phyloP scores from a whole-genome alignment of 2,797 vertebrate species.

The Buceros bicornis region DNA sequence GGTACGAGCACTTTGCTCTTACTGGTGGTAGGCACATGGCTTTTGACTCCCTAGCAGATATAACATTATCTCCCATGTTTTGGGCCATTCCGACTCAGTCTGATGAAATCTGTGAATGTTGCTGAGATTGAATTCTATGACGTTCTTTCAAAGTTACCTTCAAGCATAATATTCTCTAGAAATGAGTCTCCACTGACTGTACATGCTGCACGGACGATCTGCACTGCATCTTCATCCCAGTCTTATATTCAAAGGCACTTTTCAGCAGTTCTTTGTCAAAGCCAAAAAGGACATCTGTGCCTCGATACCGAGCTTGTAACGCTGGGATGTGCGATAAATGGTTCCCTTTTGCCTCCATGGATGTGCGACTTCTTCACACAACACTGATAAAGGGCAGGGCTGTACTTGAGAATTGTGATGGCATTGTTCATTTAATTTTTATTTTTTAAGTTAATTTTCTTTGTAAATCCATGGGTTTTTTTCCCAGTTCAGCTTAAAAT shows the following conservation, averaged over 20 bases:
- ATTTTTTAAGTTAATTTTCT: background rate
- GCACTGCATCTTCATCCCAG: constrained; percentile 21
- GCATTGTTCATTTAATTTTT: background rate
- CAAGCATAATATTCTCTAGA: constrained; percentile 2
- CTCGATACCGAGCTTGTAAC: constrained; percentile 40
- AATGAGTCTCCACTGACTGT: background rate
- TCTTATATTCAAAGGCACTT: constrained; percentile 56
- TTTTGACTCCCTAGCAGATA: background rate
- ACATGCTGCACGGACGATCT: background rate
- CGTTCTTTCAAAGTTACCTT: constrained; percentile 57
- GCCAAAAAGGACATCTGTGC: background rate
- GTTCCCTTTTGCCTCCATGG: background rate
- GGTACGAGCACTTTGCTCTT: background rate
- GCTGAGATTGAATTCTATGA: background rate
- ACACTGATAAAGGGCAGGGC: background rate
- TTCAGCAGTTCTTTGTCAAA: constrained; percentile 51
- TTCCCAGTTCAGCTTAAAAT: background rate
- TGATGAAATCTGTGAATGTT: background rate
- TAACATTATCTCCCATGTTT: background rate
- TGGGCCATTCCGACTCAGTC: background rate
- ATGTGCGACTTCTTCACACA: background rate
- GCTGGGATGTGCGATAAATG: background rate
- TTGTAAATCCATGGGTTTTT: background rate
- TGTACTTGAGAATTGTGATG: background rate
- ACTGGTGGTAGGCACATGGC: background rate